Percentiles rank a stretch among this genome's conserved stretches.
phyloP scores from a whole-genome alignment of 2,888 invertebrate genomes.

The Acrocyrtus sp. region DNA sequence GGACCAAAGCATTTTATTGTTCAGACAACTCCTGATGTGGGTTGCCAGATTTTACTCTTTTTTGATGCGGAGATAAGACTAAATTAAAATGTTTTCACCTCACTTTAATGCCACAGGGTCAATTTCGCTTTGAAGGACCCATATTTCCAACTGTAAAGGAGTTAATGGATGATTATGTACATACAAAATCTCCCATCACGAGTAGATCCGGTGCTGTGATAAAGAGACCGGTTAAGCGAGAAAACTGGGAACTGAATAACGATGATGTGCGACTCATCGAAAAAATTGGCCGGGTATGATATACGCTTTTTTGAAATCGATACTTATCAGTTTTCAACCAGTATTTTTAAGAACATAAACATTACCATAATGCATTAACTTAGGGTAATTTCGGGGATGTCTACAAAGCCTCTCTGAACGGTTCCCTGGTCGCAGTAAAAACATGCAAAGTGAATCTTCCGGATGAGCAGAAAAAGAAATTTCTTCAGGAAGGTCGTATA shows the following conservation, averaged over 20 bases:
- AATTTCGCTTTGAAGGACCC: constrained; percentile 93
- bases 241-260: constrained; percentile 96
- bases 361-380: background rate
- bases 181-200: constrained; percentile 88
- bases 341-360: background rate
- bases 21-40: constrained; percentile 90
- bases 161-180: constrained; percentile 87
- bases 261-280: constrained; percentile 91
- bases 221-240: constrained; percentile 84
- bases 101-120: constrained; percentile 75
- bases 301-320: background rate
- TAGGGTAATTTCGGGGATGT: constrained; percentile 99
- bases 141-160: constrained; percentile 93
- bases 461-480: constrained; percentile 92
- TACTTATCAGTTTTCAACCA: background rate
- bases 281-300: constrained; percentile 90
- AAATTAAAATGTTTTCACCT: constrained; percentile 5
- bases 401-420: constrained; percentile 87
- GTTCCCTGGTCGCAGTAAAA: constrained; percentile 93
- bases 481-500: constrained; percentile 94
- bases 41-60: constrained; percentile 38
- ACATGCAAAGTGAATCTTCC: constrained; percentile 94
- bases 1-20: constrained; percentile 98
- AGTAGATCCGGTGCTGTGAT: constrained; percentile 91
- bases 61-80: too few species aligned